Evolutionary conservation across 1,140 invertebrate species (phyloP).

Genomic region (Triops cancriformis): DNA sequence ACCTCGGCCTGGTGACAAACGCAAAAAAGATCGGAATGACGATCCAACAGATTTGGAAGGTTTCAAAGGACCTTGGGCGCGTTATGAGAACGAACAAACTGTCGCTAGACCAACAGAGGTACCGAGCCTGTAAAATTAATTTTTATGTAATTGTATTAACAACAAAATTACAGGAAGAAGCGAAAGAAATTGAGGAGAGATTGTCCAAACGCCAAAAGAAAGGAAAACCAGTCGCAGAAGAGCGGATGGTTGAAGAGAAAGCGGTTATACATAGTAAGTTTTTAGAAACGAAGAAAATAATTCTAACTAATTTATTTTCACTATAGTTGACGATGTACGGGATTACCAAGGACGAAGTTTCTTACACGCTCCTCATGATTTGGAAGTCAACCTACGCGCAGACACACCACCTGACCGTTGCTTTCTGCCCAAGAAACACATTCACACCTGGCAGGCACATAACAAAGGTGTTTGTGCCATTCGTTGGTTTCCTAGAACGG

Average conservation of each 20-base stretch:
- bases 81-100: conserved; percentile 80
- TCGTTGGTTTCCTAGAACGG: conserved; percentile 88
- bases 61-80: conserved; percentile 95
- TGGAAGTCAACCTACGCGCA: conserved; percentile 88
- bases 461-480: conserved; percentile 95
- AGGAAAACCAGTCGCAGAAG: conserved; percentile 66
- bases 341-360: conserved; percentile 97
- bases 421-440: conserved; percentile 92
- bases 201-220: conserved; percentile 82
- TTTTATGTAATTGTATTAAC: not conserved
- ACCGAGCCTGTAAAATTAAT: conserved; percentile 24
- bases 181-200: conserved; percentile 86
- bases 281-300: not conserved
- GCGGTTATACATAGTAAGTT: conserved; percentile 82
- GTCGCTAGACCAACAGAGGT: conserved; percentile 75
- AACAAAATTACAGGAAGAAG: conserved; percentile 59
- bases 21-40: conserved; percentile 84
- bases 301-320: conserved; percentile 32
- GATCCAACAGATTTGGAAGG: conserved; percentile 87
- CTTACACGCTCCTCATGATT: conserved; percentile 86
- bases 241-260: conserved; percentile 90
- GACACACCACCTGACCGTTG: conserved; percentile 88
- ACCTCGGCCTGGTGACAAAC: conserved; percentile 69
- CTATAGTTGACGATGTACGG: conserved; percentile 77
- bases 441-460: conserved; percentile 95